Base-by-base conservation (phyloP, 92 coral and sea anemone species). In the Porites cylindrica region DNA sequence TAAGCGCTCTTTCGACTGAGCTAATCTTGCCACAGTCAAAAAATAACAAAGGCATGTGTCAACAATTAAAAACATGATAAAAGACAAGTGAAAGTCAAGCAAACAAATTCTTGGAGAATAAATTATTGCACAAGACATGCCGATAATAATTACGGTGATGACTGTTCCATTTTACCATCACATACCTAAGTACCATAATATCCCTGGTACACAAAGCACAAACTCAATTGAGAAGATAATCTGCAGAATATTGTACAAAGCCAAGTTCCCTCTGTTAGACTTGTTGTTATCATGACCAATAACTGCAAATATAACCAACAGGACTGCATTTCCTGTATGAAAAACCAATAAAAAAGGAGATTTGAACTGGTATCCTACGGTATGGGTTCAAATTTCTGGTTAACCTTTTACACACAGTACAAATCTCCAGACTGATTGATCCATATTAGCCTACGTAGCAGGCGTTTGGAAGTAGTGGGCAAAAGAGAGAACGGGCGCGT, bases 271-370 rank as follows among this genome's bases (percentile, higher is more conserved):
- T 63, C 81, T 54, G 76, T 79, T 51, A 50, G 92, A 63, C 32
- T 82, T 61, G 12, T 76, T 23, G 13, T 60, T 18, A 51, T 85
- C 59, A 62, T 93, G 88, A 21, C 94, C 98, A 38, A 93, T 82
- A 8, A 93, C 90, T 13, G 97, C 91, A 72, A 84, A 90, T 61
- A 97, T 60, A 26, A 91, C 91, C 89, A 97, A 92, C 43, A 97
- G 86, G 17, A 95, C 93, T 8, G 99, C 98, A 95, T 97, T 97
- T 62, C 98, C 99, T 97, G 90, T 6, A 91, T 84, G 12, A 16
- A 62, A 66, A 52, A 79, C 62, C 43, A 29, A 54, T 13, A 13
- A n/a, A n/a, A n/a, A n/a, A n/a, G n/a, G n/a, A n/a, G n/a, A n/a
- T n/a, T n/a, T n/a, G n/a, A n/a, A n/a, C n/a, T n/a, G n/a, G n/a